A percentile compares a stretch with the other conserved stretches of the same genome.
Conservation (phyloP, 1,140 invertebrate genomes). For the Drosophila santomea region DNA sequence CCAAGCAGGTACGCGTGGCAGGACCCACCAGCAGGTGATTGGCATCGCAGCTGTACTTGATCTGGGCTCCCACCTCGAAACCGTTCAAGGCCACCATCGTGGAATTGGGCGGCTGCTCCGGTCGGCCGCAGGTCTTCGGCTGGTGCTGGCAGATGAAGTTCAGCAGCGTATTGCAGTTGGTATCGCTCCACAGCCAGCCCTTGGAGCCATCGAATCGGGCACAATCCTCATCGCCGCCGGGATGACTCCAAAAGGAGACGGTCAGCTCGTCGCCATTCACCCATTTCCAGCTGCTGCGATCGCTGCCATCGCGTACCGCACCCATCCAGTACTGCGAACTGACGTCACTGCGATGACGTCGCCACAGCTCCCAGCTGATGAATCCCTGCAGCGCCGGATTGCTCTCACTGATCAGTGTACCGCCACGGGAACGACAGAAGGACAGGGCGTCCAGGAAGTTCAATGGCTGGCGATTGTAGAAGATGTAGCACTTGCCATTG, state of each 20-base stretch:
- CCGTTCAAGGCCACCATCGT: slow-evolving; percentile 90
- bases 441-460: slow-evolving; percentile 92
- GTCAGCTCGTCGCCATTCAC: slow-evolving; percentile 94
- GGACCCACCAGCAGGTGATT: slow-evolving; percentile 95
- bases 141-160: slow-evolving; percentile 98
- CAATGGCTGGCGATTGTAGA: slow-evolving; percentile 94
- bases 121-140: slow-evolving; percentile 94
- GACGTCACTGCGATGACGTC: slow-evolving; percentile 94
- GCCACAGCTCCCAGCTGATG: slow-evolving; percentile 97
- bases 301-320: slow-evolving; percentile 91
- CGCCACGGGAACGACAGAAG: slow-evolving; percentile 92
- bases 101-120: slow-evolving; percentile 96
- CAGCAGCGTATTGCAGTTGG: slow-evolving; percentile 92
- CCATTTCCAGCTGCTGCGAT: slow-evolving; percentile 95
- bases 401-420: slow-evolving; percentile 95
- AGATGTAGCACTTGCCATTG: slow-evolving; percentile 98
- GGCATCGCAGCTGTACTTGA: slow-evolving; percentile 94
- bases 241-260: slow-evolving; percentile 96
- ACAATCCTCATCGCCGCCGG: slow-evolving; percentile 93
- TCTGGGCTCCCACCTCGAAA: slow-evolving; percentile 93
- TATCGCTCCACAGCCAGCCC: slow-evolving; percentile 97
- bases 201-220: slow-evolving; percentile 96
- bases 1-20: slow-evolving; percentile 91
- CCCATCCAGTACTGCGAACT: slow-evolving; percentile 98
- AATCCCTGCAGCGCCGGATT: slow-evolving; percentile 97